Conservation (phyloP, 2,113 vertebrate genomes). For the Oncorhynchus keta region DNA sequence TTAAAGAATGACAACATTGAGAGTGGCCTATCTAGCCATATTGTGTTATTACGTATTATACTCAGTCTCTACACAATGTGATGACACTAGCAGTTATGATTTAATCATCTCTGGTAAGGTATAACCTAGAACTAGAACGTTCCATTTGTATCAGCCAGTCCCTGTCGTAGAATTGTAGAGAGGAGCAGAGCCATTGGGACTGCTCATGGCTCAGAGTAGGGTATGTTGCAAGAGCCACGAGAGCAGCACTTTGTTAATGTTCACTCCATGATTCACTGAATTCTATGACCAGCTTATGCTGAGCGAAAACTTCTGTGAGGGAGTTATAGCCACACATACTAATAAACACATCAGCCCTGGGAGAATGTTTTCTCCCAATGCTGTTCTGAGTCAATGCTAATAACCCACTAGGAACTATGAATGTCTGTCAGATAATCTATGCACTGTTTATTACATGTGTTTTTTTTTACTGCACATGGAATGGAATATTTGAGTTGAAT, state of each 20-base stretch:
- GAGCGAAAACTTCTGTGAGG: conserved; percentile 90
- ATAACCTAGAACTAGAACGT: not conserved
- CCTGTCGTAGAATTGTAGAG: conserved; percentile 8
- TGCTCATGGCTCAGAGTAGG: conserved; percentile 22
- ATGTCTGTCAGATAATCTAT: not conserved
- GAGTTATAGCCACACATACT: conserved; percentile 89
- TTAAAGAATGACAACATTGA: conserved; percentile 70
- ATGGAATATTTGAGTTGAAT: not conserved
- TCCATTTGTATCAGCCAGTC: conserved; percentile 31
- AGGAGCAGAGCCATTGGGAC: conserved; percentile 28
- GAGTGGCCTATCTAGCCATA: not conserved
- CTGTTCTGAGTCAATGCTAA: not conserved
- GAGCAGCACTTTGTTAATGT: conserved; percentile 89
- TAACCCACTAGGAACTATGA: not conserved
- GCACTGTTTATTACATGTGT: not conserved
- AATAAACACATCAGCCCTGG: conserved; percentile 85
- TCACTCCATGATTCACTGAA: conserved; percentile 85
- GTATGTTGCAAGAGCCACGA: conserved; percentile 67
- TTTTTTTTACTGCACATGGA: not conserved
- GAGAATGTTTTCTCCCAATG: conserved; percentile 50
- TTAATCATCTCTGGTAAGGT: not conserved
- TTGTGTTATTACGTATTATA: no score
- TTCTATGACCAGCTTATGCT: conserved; percentile 92
- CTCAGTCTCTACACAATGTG: not conserved
- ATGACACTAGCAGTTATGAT: conserved; percentile 5